Evolutionary conservation across 2,113 vertebrate genomes (phyloP).

Genomic region (Ceyx melanurus): DNA sequence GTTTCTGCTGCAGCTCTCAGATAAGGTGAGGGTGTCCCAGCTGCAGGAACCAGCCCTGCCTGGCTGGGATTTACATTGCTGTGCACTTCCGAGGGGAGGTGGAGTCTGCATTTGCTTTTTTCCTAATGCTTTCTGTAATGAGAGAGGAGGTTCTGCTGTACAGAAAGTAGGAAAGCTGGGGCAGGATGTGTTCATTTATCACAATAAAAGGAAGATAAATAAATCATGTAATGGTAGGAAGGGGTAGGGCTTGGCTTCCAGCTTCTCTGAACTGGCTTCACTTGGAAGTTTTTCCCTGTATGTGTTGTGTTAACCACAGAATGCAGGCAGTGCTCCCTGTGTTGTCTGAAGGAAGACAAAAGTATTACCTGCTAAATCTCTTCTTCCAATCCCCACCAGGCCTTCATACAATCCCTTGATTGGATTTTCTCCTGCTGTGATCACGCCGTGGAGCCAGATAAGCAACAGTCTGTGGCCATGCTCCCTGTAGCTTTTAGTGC

Average conservation of each 20-base stretch:
- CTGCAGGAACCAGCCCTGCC: fast-evolving
- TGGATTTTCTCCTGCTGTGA: constrained; percentile 81
- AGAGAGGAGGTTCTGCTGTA: background rate
- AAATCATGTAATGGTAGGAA: background rate
- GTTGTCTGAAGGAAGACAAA: background rate
- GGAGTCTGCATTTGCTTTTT: constrained; percentile 81
- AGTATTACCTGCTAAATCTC: constrained; percentile 85
- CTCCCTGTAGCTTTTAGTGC: constrained; percentile 87
- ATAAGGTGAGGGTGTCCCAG: fast-evolving
- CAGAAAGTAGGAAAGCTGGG: background rate
- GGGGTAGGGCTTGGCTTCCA: background rate
- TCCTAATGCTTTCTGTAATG: constrained; percentile 85
- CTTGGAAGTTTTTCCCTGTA: background rate
- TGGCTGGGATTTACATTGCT: constrained; percentile 73
- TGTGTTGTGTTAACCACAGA: background rate
- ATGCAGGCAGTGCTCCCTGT: background rate
- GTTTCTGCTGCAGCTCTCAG: background rate
- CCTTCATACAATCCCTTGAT: constrained; percentile 87
- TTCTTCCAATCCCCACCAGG: constrained; percentile 82
- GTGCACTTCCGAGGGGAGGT: constrained; percentile 78
- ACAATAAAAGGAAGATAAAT: background rate
- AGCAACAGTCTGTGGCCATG: constrained; percentile 90
- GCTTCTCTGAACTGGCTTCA: background rate
- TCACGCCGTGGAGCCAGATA: constrained; percentile 87
- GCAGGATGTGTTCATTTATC: background rate